Evolutionary conservation across 2,113 vertebrate genomes (phyloP).

Genomic region (Chlorocebus sabaeus): DNA sequence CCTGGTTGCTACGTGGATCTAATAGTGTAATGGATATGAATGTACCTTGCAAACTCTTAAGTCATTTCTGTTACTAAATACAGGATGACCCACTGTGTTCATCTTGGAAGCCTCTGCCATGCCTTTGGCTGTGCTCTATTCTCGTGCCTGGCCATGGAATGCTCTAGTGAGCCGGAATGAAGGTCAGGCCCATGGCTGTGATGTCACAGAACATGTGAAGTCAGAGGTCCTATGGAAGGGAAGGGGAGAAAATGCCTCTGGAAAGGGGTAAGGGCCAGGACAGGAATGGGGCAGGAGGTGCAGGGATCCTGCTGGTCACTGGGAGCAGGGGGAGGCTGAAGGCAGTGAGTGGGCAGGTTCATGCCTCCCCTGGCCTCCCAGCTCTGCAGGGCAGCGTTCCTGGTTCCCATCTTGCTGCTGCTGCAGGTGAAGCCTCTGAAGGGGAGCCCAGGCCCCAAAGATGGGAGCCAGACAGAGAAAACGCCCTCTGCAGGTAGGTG

Average conservation of each 20-base stretch:
- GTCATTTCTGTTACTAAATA: background rate
- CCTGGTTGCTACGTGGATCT: background rate
- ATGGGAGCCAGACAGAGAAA: background rate
- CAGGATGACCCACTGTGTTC: rapidly evolving
- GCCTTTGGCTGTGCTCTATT: no score
- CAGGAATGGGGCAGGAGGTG: background rate
- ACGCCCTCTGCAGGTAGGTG: background rate
- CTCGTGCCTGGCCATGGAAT: background rate
- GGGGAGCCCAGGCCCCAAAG: background rate
- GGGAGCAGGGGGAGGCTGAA: background rate
- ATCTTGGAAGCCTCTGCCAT: background rate
- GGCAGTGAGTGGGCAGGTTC: background rate
- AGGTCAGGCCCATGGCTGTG: background rate
- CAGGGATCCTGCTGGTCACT: background rate
- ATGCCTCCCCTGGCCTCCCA: slow-evolving; percentile 38
- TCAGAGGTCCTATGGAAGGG: slow-evolving; percentile 31
- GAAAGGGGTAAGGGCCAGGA: background rate
- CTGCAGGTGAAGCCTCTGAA: slow-evolving; percentile 1
- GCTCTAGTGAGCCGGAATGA: background rate
- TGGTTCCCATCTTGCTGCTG: slow-evolving; percentile 53
- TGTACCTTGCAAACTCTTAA: background rate
- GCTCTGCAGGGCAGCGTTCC: slow-evolving; percentile 14
- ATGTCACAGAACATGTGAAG: slow-evolving; percentile 63
- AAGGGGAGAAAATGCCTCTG: background rate
- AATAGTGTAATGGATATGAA: background rate